These are phyloP conservation scores for Trichechus manatus DNA, from an alignment of 2,113 vertebrate species.

Conservation along the genomic window DNA sequence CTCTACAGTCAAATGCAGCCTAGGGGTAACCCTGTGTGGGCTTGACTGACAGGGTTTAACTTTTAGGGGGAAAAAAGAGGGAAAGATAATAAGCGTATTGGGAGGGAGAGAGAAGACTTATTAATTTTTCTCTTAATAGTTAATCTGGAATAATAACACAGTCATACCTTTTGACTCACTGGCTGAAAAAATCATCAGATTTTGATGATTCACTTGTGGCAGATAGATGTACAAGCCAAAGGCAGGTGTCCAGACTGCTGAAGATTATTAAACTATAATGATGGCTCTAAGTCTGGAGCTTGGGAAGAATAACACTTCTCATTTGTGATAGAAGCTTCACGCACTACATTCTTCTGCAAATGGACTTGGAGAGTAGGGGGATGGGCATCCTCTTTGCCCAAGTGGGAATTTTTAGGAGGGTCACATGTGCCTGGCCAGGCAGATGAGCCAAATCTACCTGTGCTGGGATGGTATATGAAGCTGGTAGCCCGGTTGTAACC, in stretches of 20 bases:
- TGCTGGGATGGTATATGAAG: background rate
- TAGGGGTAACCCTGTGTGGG: background rate
- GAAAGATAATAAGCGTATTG: background rate
- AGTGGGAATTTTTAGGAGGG: background rate
- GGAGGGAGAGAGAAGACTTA: background rate
- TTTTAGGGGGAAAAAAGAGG: background rate
- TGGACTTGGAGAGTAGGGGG: background rate
- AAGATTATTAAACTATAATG: background rate
- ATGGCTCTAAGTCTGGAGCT: background rate
- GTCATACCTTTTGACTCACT: background rate
- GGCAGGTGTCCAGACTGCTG: background rate
- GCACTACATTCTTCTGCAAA: background rate
- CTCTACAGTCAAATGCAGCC: background rate
- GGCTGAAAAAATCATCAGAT: background rate
- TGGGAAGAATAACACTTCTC: background rate
- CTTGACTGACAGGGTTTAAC: constrained; percentile 20
- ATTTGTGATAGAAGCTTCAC: background rate
- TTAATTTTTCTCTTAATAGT: background rate
- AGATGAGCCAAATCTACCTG: background rate
- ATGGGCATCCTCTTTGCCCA: background rate
- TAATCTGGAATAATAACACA: background rate
- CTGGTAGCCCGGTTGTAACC: background rate
- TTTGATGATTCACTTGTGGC: constrained; percentile 9
- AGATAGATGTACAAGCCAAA: background rate
- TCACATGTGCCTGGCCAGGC: background rate